Percentiles rank a stretch among this genome's conserved stretches.
Evolutionary conservation across 2,888 invertebrate genomes (phyloP).

Genomic region (Ormia ochracea): DNA sequence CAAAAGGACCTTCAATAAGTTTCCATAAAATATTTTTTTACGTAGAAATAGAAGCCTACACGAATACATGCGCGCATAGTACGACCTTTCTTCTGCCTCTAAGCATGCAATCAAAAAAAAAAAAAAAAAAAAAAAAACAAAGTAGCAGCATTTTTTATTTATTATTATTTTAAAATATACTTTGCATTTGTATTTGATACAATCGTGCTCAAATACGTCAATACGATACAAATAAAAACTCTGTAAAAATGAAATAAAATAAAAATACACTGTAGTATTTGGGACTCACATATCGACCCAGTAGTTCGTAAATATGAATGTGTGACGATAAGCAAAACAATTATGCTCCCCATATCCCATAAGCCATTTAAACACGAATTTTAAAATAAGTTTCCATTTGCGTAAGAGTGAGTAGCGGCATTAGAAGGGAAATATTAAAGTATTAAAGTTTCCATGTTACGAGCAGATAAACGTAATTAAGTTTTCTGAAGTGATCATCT

Average conservation of each 20-base stretch:
- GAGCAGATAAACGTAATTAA: background rate
- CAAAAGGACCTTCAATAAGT: conserved; percentile 8
- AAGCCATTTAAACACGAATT: background rate
- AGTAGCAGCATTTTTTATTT: background rate
- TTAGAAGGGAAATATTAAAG: background rate
- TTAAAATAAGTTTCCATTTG: background rate
- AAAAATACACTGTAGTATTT: conserved; percentile 17
- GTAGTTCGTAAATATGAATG: conserved; percentile 20
- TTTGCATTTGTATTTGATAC: background rate
- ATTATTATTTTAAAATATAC: conserved; percentile 10
- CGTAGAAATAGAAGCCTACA: background rate
- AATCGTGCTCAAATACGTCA: background rate
- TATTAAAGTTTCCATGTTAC: background rate
- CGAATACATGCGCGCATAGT: too few species aligned
- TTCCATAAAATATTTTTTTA: conserved; percentile 9
- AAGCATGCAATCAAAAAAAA: background rate
- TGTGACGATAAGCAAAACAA: conserved; percentile 26
- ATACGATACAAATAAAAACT: background rate
- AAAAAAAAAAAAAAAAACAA: too few species aligned
- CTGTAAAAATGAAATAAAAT: background rate
- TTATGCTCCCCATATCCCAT: background rate
- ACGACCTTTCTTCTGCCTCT: background rate
- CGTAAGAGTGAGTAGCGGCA: background rate
- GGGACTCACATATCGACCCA: background rate
- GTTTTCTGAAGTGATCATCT: background rate